Percentiles rank a stretch among this genome's conserved stretches.
Conservation (phyloP, 2,797 vertebrate species). For the Sebastes wilsoni region DNA sequence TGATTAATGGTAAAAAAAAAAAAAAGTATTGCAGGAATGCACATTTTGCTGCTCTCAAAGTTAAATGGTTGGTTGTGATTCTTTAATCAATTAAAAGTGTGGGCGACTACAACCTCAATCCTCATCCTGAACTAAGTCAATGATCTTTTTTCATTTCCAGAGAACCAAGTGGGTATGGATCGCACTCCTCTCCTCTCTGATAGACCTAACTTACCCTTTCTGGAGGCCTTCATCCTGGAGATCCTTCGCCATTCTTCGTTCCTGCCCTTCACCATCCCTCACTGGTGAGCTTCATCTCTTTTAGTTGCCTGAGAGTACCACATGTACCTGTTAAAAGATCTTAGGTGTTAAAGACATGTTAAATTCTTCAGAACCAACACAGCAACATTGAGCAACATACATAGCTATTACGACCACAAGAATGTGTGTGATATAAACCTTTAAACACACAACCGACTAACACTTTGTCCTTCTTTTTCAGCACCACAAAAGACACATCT, state of each 20-base stretch:
- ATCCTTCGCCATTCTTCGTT: conserved; percentile 89
- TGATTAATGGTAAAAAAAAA: not conserved
- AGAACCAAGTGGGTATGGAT: conserved; percentile 80
- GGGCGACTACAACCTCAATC: not conserved
- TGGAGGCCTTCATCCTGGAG: conserved; percentile 92
- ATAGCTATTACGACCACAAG: not conserved
- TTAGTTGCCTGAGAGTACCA: not conserved
- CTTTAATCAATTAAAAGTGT: too few relatives aligned
- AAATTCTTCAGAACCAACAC: not conserved
- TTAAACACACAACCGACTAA: not conserved
- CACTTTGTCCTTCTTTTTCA: conserved; percentile 54
- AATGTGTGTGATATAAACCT: not conserved
- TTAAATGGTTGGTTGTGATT: not conserved
- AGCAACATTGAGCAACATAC: not conserved
- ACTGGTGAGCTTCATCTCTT: conserved; percentile 81
- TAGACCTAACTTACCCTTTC: conserved; percentile 74
- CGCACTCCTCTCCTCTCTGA: conserved; percentile 83
- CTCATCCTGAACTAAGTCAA: not conserved
- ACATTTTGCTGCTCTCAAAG: not conserved
- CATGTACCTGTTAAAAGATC: not conserved
- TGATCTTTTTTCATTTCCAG: conserved; percentile 66
- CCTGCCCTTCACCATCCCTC: conserved; percentile 92
- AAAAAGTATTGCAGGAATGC: not conserved
- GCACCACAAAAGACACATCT: conserved; percentile 86
- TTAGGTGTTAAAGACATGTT: not conserved